Conservation (phyloP, 2,888 invertebrate genomes). For the Drosophila colorata region DNA sequence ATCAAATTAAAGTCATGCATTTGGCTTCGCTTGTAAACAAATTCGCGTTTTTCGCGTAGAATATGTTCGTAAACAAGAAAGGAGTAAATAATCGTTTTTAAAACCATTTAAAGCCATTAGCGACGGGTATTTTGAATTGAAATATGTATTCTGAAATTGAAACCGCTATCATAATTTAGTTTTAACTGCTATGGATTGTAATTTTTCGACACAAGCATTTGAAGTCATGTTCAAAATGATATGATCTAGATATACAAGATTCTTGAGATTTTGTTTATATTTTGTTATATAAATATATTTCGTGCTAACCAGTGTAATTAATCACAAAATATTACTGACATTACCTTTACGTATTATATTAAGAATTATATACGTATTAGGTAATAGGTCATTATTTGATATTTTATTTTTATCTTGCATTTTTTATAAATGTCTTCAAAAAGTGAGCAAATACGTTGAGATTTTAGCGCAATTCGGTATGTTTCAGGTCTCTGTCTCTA, state of each 20-base stretch:
- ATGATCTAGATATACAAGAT: background rate
- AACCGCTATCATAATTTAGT: background rate
- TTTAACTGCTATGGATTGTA: background rate
- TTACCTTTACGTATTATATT: too few species aligned
- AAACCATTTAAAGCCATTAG: background rate
- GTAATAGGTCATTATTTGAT: too few species aligned
- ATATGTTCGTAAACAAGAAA: background rate
- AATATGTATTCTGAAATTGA: background rate
- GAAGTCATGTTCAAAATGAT: background rate
- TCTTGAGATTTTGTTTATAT: too few species aligned
- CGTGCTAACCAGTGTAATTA: too few species aligned
- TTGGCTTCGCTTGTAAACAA: background rate
- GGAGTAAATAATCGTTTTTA: background rate
- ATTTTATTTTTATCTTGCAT: too few species aligned
- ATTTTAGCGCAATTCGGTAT: too few species aligned
- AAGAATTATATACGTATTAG: too few species aligned
- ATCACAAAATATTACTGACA: too few species aligned
- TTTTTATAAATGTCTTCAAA: background rate
- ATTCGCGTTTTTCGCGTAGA: background rate
- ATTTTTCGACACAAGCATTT: too few species aligned
- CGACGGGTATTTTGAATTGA: background rate
- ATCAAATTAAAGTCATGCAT: conserved; percentile 1
- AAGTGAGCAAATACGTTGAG: too few species aligned
- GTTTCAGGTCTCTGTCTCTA: background rate
- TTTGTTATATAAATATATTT: too few species aligned